phyloP scores from a whole-genome alignment of 2,888 invertebrate genomes.

The Flexamia atlantica region DNA sequence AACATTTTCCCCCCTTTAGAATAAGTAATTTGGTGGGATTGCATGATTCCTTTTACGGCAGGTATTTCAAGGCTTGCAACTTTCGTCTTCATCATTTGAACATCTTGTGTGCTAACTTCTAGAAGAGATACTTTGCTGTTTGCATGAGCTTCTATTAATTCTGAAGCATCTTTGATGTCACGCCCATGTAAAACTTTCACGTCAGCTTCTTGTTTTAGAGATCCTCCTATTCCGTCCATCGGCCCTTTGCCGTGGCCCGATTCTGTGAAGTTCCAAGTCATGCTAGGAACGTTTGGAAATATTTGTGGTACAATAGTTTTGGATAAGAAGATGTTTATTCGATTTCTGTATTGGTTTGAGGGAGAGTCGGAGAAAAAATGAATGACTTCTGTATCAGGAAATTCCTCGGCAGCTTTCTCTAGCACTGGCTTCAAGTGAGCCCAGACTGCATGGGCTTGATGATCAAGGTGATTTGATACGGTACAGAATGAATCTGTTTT shows the following conservation, averaged over 20 bases:
- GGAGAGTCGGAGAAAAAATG: not conserved
- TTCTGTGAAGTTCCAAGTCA: slow-evolving; percentile 39
- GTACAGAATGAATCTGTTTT: not conserved
- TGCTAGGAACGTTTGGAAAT: not conserved
- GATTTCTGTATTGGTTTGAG: not conserved
- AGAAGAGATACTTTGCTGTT: not conserved
- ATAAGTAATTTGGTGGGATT: slow-evolving; percentile 17
- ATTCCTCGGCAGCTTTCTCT: not conserved
- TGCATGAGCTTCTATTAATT: not conserved
- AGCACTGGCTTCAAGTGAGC: not conserved
- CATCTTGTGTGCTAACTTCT: slow-evolving; percentile 4
- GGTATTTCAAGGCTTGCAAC: not conserved
- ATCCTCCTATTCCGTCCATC: slow-evolving; percentile 40
- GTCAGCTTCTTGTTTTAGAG: slow-evolving; percentile 37
- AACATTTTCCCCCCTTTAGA: not conserved
- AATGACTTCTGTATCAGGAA: not conserved
- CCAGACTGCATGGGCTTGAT: slow-evolving; percentile 13
- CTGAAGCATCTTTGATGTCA: not conserved
- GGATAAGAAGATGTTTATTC: not conserved
- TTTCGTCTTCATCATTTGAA: no score
- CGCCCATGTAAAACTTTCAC: slow-evolving; percentile 3
- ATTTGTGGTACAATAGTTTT: not conserved
- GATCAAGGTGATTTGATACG: not conserved
- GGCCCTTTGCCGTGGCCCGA: slow-evolving; percentile 42
- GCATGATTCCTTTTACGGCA: slow-evolving; percentile 11